Percentiles rank a stretch among this genome's conserved stretches.
phyloP scores from a whole-genome alignment of 2,797 vertebrate genomes.

The Peromyscus nudipes region DNA sequence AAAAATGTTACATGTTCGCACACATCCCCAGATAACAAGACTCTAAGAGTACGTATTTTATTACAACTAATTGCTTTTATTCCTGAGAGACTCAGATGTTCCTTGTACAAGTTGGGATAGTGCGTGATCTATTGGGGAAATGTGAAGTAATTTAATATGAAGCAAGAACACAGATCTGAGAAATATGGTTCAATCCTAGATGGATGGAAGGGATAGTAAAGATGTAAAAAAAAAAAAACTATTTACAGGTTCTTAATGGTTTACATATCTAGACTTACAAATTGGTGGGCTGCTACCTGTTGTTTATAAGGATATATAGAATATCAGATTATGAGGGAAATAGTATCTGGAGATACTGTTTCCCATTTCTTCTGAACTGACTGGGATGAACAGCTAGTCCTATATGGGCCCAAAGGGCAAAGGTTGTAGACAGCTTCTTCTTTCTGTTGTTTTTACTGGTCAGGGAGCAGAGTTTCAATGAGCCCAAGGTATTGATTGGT shows the following conservation, averaged over 20 bases:
- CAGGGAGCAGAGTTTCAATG: background rate
- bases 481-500: background rate
- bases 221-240: background rate
- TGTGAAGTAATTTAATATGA: constrained; percentile 19
- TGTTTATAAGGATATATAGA: background rate
- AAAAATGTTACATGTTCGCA: constrained; percentile 29
- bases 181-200: background rate
- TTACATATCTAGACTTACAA: background rate
- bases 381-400: background rate
- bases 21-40: constrained; percentile 10
- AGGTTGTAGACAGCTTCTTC: background rate
- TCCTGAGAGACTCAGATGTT: background rate
- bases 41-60: background rate
- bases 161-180: constrained; percentile 25
- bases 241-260: background rate
- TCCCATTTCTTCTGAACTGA: constrained; percentile 14
- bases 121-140: background rate
- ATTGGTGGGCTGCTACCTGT: background rate
- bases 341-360: background rate
- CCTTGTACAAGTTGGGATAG: constrained; percentile 35
- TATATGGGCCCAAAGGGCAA: background rate
- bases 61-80: constrained; percentile 31
- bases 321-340: background rate
- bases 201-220: background rate
- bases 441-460: background rate